Evolutionary conservation across 37 sponge, comb jelly and placozoan species (phyloP).

Genomic region (Chondrosia reniformis): DNA sequence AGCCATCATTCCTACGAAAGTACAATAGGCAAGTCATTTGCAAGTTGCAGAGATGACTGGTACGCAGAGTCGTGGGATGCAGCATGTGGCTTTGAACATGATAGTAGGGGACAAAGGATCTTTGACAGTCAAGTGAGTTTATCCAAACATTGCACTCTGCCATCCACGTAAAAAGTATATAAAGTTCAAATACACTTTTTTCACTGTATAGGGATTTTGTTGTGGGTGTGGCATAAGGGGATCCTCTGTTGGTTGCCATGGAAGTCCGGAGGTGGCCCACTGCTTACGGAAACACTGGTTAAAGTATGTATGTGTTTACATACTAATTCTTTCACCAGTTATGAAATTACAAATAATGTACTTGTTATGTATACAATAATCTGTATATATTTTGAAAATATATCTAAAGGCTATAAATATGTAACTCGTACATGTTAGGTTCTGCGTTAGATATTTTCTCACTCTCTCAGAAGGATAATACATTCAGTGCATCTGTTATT

Average conservation of each 20-base stretch:
- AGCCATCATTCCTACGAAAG: conserved; percentile 47
- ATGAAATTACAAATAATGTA: too few relatives aligned
- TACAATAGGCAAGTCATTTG: conserved; percentile 10
- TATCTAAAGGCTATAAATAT: too few relatives aligned
- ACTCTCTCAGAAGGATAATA: too few relatives aligned
- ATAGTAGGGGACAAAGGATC: conserved; percentile 38
- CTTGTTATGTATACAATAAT: too few relatives aligned
- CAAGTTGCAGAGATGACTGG: conserved; percentile 64
- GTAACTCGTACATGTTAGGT: too few relatives aligned
- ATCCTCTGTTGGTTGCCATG: not conserved
- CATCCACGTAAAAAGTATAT: not conserved
- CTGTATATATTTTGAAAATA: too few relatives aligned
- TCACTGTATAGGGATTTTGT: conserved; percentile 54
- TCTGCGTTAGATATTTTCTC: too few relatives aligned
- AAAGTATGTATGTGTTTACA: conserved; percentile 21
- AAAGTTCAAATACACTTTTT: not conserved
- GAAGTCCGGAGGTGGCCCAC: conserved; percentile 22
- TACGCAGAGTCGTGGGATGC: conserved; percentile 16
- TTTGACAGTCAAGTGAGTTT: conserved; percentile 79
- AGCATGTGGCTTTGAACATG: conserved; percentile 48
- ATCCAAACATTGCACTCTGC: not conserved
- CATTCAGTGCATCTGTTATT: too few relatives aligned
- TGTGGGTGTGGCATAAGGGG: conserved; percentile 48
- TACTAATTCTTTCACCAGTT: too few relatives aligned
- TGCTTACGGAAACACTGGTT: conserved; percentile 57